Evolutionary conservation across 2,888 invertebrate species (phyloP), one percentile per base, ranked within the genome.

Genomic region (Gari tellinella): DNA sequence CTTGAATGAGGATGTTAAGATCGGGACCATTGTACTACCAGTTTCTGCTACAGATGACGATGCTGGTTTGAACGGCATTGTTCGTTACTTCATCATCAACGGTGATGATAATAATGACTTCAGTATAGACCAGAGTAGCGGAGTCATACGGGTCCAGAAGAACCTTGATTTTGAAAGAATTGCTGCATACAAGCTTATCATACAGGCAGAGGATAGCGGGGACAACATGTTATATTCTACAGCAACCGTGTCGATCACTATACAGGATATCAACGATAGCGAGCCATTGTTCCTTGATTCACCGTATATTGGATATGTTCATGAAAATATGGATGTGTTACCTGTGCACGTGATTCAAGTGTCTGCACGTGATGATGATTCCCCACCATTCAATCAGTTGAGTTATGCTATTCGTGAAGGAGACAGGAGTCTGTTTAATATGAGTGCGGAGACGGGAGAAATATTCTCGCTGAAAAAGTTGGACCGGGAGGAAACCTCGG

Each of bases 331-430:
- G 67, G 70, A 65, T n/a, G 49, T 95, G 94, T 86, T 96, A 1
- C 89, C 90, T 0, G 91, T 92, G 4, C 90, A 92, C 64, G 91
- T 93, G 84, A 70, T 84, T 8, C 85, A 96, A 83, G 96, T 98
- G 56, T 95, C 95, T 83, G 98, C 97, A 26, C 95, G 95, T 92
- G 98, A 98, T 91, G 97, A 97, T 69, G 97, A 98, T 93, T 96
- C 97, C 58, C 95, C 96, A 72, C 96, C 96, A 19, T 96, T 97
- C 92, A 97, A 97, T 92, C 95, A 97, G 93, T 96, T 98, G 61
- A 94, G 97, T 78, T 98, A 98, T 93, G 96, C 97, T 91, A 95
- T 98, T 88, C 97, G 97, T 91, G 97, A 97, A 92, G 97, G 97
- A 53, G 97, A 97, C 92, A 95, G 96, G 48, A 80, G 84, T 17